These are phyloP conservation scores for Melanostigma gelatinosum DNA, from an alignment of 2,113 vertebrate genomes.

Conservation along the genomic window DNA sequence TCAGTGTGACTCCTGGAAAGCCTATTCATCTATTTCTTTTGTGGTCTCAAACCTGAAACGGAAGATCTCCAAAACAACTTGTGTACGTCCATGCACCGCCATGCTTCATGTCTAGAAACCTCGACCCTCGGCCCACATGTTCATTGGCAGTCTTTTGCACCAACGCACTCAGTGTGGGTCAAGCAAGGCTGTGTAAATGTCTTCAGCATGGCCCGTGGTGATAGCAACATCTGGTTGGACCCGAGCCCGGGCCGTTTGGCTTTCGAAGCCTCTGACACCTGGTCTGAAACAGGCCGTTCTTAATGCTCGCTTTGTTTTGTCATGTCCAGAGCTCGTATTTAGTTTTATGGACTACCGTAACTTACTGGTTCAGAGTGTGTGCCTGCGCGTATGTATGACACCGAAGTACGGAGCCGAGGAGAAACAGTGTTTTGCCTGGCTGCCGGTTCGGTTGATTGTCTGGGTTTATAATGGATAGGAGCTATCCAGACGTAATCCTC, in stretches of 20 bases:
- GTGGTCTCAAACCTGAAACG: neutral
- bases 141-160: neutral
- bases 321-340: constrained; percentile 48
- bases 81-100: neutral
- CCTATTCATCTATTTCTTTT: neutral
- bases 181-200: constrained; percentile 40
- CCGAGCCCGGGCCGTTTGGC: constrained; percentile 38
- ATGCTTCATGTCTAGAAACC: neutral
- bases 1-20: neutral
- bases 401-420: neutral
- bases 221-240: constrained; percentile 74
- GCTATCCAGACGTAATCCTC: constrained; percentile 34
- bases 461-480: constrained; percentile 43
- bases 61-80: neutral
- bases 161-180: constrained; percentile 14
- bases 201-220: constrained; percentile 29
- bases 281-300: constrained; percentile 47
- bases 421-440: constrained; percentile 28
- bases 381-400: constrained; percentile 4
- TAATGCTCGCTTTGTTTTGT: constrained; percentile 53
- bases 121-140: neutral
- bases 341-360: constrained; percentile 71
- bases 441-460: constrained; percentile 45
- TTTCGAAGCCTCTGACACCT: constrained; percentile 66
- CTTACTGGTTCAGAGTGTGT: constrained; percentile 28